Evolutionary conservation across 2,888 invertebrate species (phyloP).

Genomic region (Philonicus albiceps): DNA sequence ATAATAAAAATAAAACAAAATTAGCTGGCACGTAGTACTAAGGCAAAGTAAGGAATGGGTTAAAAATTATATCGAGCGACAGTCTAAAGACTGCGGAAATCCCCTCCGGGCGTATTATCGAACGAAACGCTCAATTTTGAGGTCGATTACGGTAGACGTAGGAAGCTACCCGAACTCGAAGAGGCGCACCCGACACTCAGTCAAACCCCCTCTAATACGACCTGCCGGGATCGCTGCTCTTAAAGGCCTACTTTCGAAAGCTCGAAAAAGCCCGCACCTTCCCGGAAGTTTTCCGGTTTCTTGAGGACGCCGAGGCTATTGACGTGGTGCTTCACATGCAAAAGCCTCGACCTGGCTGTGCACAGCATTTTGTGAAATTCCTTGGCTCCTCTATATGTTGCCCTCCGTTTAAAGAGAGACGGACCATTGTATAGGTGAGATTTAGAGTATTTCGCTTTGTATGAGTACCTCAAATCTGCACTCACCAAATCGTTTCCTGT

Average conservation of each 20-base stretch:
- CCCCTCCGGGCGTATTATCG: constrained; percentile 14
- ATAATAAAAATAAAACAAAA: background rate
- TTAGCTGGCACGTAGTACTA: background rate
- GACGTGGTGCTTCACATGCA: background rate
- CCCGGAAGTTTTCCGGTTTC: constrained; percentile 28
- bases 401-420: background rate
- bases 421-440: background rate
- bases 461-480: background rate
- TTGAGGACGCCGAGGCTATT: background rate
- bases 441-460: background rate
- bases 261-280: constrained; percentile 13
- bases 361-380: background rate
- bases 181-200: background rate
- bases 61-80: background rate
- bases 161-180: background rate
- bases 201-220: background rate
- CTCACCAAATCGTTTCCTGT: background rate
- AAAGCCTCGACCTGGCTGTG: background rate
- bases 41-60: background rate
- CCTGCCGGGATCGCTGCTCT: background rate
- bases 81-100: constrained; percentile 4
- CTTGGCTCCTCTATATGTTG: background rate
- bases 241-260: constrained; percentile 16
- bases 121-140: constrained; percentile 12
- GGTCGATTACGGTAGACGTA: constrained; percentile 10